These are phyloP conservation scores for Rallus limicola DNA, from an alignment of 2,113 vertebrate genomes.

Conservation along the genomic window DNA sequence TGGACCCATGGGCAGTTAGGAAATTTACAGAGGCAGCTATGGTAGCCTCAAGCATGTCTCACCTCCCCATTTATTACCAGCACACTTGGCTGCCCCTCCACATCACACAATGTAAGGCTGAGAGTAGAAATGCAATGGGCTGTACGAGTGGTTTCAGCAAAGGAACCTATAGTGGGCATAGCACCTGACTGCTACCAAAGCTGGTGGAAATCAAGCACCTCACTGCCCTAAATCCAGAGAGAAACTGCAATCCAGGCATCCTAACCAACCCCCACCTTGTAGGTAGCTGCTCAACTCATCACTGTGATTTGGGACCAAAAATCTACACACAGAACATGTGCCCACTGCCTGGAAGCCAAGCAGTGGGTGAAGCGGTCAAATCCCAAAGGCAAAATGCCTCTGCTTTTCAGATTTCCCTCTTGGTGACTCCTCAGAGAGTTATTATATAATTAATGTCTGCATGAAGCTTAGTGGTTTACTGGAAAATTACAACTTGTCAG, in stretches of 20 bases:
- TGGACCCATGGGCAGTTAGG: not conserved
- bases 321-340: not conserved
- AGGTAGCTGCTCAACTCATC: not conserved
- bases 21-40: not conserved
- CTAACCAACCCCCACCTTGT: not conserved
- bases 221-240: not conserved
- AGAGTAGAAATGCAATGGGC: not conserved
- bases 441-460: not conserved
- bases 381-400: not conserved
- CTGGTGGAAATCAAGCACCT: not conserved
- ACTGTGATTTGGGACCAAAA: not conserved
- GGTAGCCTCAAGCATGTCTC: not conserved
- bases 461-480: not conserved
- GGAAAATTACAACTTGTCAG: constrained; percentile 31
- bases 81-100: not conserved
- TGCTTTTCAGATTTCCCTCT: not conserved
- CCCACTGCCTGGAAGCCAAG: not conserved
- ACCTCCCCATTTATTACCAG: not conserved
- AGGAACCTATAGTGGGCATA: not conserved
- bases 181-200: not conserved
- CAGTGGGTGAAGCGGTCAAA: not conserved
- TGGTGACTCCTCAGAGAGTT: not conserved
- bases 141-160: not conserved
- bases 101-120: accelerated
- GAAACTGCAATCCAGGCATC: not conserved